Conservation (phyloP, 2,888 invertebrate species). For the Drosophila imparisetae region DNA sequence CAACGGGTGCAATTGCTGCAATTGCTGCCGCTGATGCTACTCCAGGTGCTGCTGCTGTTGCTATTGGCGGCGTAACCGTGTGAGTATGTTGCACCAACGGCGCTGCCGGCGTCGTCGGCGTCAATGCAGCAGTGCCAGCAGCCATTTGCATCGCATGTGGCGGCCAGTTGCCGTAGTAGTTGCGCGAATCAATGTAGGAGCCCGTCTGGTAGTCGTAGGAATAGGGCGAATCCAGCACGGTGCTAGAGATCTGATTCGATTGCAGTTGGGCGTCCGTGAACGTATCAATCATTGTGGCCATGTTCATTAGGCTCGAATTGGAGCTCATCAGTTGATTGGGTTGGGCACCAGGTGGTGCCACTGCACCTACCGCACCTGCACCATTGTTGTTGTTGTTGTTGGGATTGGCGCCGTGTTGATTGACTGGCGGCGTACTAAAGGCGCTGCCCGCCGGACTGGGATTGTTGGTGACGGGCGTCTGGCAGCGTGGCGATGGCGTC, state of each 20-base stretch:
- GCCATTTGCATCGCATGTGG: conserved; percentile 85
- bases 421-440: conserved; percentile 85
- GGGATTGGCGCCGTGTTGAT: conserved; percentile 62
- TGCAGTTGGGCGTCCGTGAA: conserved; percentile 92
- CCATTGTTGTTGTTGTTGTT: conserved; percentile 55
- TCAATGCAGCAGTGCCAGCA: conserved; percentile 51
- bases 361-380: conserved; percentile 27
- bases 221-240: conserved; percentile 90
- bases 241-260: conserved; percentile 94
- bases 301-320: conserved; percentile 88
- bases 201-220: conserved; percentile 87
- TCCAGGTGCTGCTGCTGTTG: conserved; percentile 31
- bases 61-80: conserved; percentile 83
- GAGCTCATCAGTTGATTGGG: conserved; percentile 84
- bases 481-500: conserved; percentile 84
- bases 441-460: conserved; percentile 86
- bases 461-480: conserved; percentile 86
- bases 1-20: conserved; percentile 17
- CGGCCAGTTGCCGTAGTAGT: conserved; percentile 88
- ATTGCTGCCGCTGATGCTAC: conserved; percentile 37
- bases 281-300: conserved; percentile 91
- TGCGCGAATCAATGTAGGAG: conserved; percentile 87
- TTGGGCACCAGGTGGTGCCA: conserved; percentile 68
- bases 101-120: conserved; percentile 59
- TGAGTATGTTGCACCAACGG: conserved; percentile 73